phyloP scores from a whole-genome alignment of 2,113 vertebrate genomes.

The Heterotilapia buettikoferi region DNA sequence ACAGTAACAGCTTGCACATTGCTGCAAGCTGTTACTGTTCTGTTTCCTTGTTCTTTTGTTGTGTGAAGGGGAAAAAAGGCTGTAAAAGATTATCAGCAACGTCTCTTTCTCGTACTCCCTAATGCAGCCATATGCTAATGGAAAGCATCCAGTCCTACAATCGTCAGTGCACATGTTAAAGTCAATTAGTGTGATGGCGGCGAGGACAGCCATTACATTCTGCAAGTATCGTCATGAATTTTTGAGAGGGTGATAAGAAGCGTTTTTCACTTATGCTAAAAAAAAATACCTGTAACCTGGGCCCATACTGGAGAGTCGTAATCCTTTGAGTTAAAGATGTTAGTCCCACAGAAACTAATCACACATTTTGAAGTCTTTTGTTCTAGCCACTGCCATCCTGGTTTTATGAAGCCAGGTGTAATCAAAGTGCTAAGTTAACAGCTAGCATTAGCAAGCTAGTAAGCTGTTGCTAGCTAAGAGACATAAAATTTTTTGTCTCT shows the following conservation, averaged over 20 bases:
- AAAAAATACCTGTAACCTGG: too few species aligned
- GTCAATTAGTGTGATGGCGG: background rate
- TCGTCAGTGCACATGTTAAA: background rate
- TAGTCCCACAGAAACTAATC: rapidly evolving
- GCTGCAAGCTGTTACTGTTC: background rate
- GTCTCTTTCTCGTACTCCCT: background rate
- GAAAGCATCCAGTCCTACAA: background rate
- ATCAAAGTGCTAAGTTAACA: background rate
- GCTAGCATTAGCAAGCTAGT: background rate
- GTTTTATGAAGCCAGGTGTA: background rate
- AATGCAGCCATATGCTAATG: background rate
- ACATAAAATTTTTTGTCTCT: background rate
- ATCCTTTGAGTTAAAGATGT: background rate
- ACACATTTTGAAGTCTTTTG: background rate
- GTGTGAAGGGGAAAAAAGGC: background rate
- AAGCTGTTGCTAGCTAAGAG: rapidly evolving
- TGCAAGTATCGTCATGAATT: background rate
- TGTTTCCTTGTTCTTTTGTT: background rate
- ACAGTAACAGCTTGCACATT: background rate
- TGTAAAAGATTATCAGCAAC: background rate
- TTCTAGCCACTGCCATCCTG: background rate
- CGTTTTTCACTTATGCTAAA: background rate
- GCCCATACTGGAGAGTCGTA: rapidly evolving
- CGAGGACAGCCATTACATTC: background rate
- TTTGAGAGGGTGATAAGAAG: background rate